Conservation (phyloP, 2,797 vertebrate species). For the Gymnocypris eckloni region DNA sequence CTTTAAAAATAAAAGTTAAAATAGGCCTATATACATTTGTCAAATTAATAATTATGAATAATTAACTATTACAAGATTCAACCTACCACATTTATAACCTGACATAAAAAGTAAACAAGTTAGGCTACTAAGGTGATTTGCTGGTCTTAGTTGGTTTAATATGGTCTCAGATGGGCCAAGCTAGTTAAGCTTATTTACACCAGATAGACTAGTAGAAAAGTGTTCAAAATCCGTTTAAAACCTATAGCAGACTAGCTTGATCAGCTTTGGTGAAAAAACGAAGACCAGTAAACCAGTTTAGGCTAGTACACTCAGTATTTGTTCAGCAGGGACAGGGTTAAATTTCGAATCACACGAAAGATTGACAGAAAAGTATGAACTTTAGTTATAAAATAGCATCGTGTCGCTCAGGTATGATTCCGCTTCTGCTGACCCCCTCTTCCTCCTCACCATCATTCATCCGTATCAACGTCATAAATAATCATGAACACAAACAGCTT, state of each 20-base stretch:
- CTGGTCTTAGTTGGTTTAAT: not conserved
- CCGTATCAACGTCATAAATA: conserved; percentile 11
- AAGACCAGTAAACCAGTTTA: conserved; percentile 19
- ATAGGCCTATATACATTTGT: not conserved
- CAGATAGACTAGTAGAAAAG: not conserved
- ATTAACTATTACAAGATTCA: not conserved
- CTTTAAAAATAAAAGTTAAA: not conserved
- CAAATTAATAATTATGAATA: not conserved
- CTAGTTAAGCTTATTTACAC: not conserved
- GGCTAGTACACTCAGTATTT: not conserved
- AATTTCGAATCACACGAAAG: not conserved
- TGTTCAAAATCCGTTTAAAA: not conserved
- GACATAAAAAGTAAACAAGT: not conserved
- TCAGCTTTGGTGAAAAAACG: not conserved
- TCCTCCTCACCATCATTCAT: conserved; percentile 13
- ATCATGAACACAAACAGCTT: not conserved
- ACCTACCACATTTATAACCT: not conserved
- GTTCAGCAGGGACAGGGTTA: not conserved
- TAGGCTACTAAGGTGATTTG: not conserved
- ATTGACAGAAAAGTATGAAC: not conserved
- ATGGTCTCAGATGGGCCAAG: not conserved
- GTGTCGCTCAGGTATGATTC: conserved; percentile 4
- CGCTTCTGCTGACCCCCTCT: conserved; percentile 14
- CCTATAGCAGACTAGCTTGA: not conserved
- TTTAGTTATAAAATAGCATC: not conserved